Evolutionary conservation across 2,888 invertebrate genomes (phyloP), one percentile per base, ranked within the genome.

Genomic region (Acleris sparsana): DNA sequence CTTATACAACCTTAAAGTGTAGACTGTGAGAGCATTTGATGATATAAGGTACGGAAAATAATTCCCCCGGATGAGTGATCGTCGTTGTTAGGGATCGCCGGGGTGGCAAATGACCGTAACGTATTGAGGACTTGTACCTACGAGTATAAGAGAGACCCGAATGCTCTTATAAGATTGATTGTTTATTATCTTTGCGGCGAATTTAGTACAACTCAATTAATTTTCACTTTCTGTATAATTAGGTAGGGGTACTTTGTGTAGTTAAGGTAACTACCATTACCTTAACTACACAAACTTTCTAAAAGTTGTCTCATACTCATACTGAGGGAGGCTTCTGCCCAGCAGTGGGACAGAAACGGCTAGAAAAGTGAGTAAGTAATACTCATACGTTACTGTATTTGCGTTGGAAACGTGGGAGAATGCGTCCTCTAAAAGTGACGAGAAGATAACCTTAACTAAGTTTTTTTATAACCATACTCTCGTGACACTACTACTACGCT

Each of bases 11-110:
- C 65, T 60, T 65, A 61, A 65, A 64, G 55, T 65, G 60, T 56
- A 51, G 49, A 62, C 63, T 55, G 61, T 43, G 58, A 63, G 60
- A 63, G 63, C 49, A 67, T 63, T 63, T 55, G 58, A 63, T 67
- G 58, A 63, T 63, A 56, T 63, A 62, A 63, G 39, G 39, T 17
- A 53, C 48, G 52, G 64, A 18, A 51, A 58, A 57, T 60, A 62
- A 62, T 55, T 59, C 57, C 43, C 53, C 16, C 16, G 59, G 63
- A 63, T 59, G 67, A 63, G 52, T 51, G 56, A 62, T 62, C 51
- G 49, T 16, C 33, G 52, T 51, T 51, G 44, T 59, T 53, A 55
- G 64, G 59, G 53, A 66, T 57, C 53, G 57, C 62, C 18, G 25
- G 62, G 62, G 62, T 57, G 33, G 66, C 51, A 62, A 62, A 53